Base-by-base conservation (phyloP, 2,797 vertebrate species). In the Enteromius unitaeniatus region DNA sequence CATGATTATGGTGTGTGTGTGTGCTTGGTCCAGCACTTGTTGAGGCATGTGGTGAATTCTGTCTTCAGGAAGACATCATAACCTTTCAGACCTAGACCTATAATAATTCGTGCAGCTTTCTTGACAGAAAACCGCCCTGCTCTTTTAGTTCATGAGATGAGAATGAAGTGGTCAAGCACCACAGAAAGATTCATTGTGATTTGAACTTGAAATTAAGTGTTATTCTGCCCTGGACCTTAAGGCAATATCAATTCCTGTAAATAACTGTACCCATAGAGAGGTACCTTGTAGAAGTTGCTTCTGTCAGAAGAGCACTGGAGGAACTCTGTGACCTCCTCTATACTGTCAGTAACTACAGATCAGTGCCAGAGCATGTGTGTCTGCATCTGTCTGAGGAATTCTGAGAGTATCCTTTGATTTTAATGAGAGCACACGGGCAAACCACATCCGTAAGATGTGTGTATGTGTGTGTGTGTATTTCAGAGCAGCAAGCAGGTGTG, bases 1-100 rank as follows among this genome's bases (percentile, higher is more conserved):
- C 28, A 28, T 40, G 65, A 68, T 26, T 47, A 49, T 8, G 13
- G 69, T 72, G n/a, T 49, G n/a, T 40, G n/a, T 40, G 1, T 49
- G 69, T 19, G 4, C 42, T 26, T 45, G 47, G 68, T 72, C 26
- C 14, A 72, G 42, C 21, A 28, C 89, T 55, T 88, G 89, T 85
- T 73, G 60, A 81, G 60, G 75, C 89, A 80, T 28, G 88, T 60
- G 68, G 9, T 72, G 84, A 87, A 31, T 31, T 31, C 28, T 31
- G 31, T 31, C 31, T 31, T 31, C 31, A 31, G 31, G 31, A 31
- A 31, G 31, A 82, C 42, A 88, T 85, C 69, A 68, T 65, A 81
- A 26, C 37, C 28, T 84, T 65, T 79, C 47, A 84, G 69, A 83
- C 70, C 76, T 84, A 62, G 82, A 80, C 72, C 76, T 79, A 49